Base-by-base conservation (phyloP, 1,140 invertebrate genomes). In the Magallana gigas region DNA sequence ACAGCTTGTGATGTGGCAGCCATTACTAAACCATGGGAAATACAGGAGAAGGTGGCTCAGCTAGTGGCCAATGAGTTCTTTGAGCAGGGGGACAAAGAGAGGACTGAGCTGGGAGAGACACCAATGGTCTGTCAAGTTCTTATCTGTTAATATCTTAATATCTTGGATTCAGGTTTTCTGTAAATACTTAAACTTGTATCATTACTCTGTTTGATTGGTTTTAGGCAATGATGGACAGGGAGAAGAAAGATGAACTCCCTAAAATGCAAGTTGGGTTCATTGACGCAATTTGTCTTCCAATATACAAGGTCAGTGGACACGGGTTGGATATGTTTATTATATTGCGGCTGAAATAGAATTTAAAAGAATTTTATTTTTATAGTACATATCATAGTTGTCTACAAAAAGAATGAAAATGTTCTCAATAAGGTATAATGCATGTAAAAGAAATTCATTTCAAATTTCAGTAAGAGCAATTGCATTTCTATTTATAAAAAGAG, bases 241-340 rank as follows among this genome's bases (percentile, higher is more conserved):
- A 99, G 92, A 97, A 98, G 91, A 97, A 98, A 94, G 98, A 99
- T 93, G 98, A 99, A 93, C 94, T 99, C 7, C 98, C 98, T 0
- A 97, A 98, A 94, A 99, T 99, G 98, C 98, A 99, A 96, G 97
- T 99, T 4, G 98, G 97, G 2, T 99, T 99, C 94, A 99, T 99
- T 89, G 98, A 99, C 94, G 97, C 97, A 76, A 99, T 99, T 88
- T 99, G 98, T 94, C 92, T 98, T 87, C 98, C 98, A 0, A 95
- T 99, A 1, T 99, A 99, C 95, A 97, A 97, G 93, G 98, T 99
- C 95, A 91, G 87, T 48, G 1, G 36, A 36, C 36, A 5, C 4
- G 36, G 1, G 36, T 36, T 36, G 1, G 36, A 48, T 48, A 48
- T 48, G 36, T 48, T 48, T 48, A 48, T 48, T 2, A 48, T 48